Percentiles rank a stretch among this genome's conserved stretches.
phyloP scores from a whole-genome alignment of 2,888 invertebrate genomes.

The Netelia fuscicornis region DNA sequence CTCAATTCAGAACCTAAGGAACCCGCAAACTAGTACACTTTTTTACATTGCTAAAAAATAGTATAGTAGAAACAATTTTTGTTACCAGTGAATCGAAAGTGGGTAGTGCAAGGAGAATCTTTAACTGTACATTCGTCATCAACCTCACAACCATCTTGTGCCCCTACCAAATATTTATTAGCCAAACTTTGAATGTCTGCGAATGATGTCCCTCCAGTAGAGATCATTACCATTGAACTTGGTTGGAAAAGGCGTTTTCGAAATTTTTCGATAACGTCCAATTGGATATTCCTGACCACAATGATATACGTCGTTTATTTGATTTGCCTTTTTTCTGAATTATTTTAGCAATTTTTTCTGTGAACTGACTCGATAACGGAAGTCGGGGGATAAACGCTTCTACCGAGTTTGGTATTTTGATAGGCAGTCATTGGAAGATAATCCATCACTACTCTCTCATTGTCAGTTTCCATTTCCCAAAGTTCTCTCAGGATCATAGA shows the following conservation, averaged over 20 bases:
- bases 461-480: slow-evolving; percentile 82
- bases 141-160: slow-evolving; percentile 17
- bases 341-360: not conserved
- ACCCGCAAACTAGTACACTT: not conserved
- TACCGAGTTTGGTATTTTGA: slow-evolving; percentile 85
- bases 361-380: slow-evolving; percentile 69
- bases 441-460: slow-evolving; percentile 84
- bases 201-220: slow-evolving; percentile 73
- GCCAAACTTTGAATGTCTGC: slow-evolving; percentile 68
- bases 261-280: slow-evolving; percentile 68
- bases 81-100: slow-evolving; percentile 64
- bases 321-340: slow-evolving; percentile 3
- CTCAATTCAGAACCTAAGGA: slow-evolving; percentile 78
- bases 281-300: slow-evolving; percentile 68
- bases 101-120: slow-evolving; percentile 41
- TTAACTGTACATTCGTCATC: slow-evolving; percentile 22
- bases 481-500: slow-evolving; percentile 82
- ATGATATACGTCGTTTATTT: not conserved
- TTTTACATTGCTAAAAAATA: slow-evolving; percentile 3
- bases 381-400: slow-evolving; percentile 79
- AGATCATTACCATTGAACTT: slow-evolving; percentile 72
- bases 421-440: slow-evolving; percentile 86
- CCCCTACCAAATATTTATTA: slow-evolving; percentile 65
- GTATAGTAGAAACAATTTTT: not conserved
- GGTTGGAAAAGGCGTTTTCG: slow-evolving; percentile 72